These are phyloP conservation scores for Stenodera caucasica DNA, from an alignment of 2,888 invertebrate species.

Conservation along the genomic window DNA sequence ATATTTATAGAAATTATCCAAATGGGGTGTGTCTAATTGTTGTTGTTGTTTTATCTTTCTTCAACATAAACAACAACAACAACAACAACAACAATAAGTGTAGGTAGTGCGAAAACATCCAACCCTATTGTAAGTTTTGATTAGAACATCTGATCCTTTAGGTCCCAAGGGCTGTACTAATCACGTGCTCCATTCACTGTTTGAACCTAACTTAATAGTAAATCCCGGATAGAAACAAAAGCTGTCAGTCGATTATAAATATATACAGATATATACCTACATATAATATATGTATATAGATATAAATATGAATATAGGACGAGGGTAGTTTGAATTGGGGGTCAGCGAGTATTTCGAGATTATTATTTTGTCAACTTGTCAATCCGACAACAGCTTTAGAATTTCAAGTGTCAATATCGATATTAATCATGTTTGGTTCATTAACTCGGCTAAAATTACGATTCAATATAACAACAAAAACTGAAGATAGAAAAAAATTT, in stretches of 20 bases:
- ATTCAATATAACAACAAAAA: background rate
- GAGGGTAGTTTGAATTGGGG: background rate
- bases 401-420: background rate
- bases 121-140: constrained; percentile 31
- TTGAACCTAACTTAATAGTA: constrained; percentile 34
- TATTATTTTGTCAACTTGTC: background rate
- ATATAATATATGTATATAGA: background rate
- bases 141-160: constrained; percentile 31
- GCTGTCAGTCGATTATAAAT: constrained; percentile 15
- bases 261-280: no score
- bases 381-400: no score
- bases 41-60: background rate
- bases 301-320: no score
- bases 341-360: background rate
- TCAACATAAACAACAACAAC: no score
- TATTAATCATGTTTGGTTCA: constrained; percentile 25
- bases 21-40: no score
- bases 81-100: background rate
- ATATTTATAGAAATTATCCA: no score
- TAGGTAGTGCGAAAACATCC: constrained; percentile 19
- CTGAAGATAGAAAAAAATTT: no score
- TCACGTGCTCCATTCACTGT: constrained; percentile 34
- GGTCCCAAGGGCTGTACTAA: constrained; percentile 31
- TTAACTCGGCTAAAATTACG: constrained; percentile 3
- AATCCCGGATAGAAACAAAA: constrained; percentile 31